Evolutionary conservation across 2,888 invertebrate species (phyloP), one percentile per base, ranked within the genome.

Genomic region (Apoderus coryli): DNA sequence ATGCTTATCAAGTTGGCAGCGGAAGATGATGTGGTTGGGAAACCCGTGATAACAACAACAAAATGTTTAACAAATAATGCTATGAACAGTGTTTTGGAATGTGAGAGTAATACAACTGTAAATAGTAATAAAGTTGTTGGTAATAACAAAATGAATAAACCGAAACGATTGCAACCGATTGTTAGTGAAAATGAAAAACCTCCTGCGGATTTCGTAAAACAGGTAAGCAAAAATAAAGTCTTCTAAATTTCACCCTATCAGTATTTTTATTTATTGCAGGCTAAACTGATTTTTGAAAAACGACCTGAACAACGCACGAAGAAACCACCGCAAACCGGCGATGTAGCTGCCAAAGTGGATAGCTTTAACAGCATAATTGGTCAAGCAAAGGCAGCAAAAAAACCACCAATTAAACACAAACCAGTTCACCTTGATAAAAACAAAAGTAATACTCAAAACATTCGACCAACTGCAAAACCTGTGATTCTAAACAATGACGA

Each of bases 121-220:
- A 37, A 41, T 29, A 36, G 42, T 25, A 39, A 35, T 28, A 37
- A 36, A 47, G 53, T 53, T 34, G 55, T 32, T 24, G 32, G 32
- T 27, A 31, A 30, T 32, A 32, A 29, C 22, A 27, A 49, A 32
- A 46, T 64, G 22, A 67, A 69, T 44, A 59, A 62, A 53, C 65
- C 69, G 41, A 67, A 76, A 46, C 68, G 68, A 46, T 66, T 73
- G 43, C 65, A 62, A 41, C 75, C 65, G 2, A 60, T 76, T 26
- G 64, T 78, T 46, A 72, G 72, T 44, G 78, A 77, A 41, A 71
- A 72, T 9, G 86, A 86, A 48, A 66, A 85, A 27, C 90, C 90
- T 2, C 88, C 89, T 10, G 78, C 79, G 1, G 89, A 90, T 62
- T 73, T 88, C 41, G 90, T 90, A 35, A 82, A 81, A 46, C 77